Percentiles rank a stretch among this genome's conserved stretches.
Evolutionary conservation across 2,888 invertebrate species (phyloP).

Genomic region (Agrochola lychnidis): DNA sequence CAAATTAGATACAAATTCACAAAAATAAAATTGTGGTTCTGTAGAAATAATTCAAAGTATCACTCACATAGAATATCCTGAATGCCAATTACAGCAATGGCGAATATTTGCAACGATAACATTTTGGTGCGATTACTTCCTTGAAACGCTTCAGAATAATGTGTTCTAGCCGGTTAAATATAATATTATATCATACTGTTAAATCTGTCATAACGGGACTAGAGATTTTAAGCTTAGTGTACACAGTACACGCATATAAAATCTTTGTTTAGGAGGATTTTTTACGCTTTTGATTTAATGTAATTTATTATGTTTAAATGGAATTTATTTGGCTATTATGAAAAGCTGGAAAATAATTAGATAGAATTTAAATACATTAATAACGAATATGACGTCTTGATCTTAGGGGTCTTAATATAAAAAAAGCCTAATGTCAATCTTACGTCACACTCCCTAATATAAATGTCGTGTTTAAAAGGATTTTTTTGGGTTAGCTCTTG

Average conservation of each 20-base stretch:
- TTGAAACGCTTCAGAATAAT: constrained; percentile 18
- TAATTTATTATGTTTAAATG: background rate
- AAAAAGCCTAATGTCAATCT: background rate
- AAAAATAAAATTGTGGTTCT: background rate
- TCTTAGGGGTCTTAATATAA: background rate
- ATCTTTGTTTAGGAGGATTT: background rate
- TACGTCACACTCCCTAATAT: background rate
- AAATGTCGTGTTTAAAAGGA: background rate
- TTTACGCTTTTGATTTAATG: background rate
- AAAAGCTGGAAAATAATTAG: background rate
- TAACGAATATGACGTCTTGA: background rate
- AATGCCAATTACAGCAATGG: constrained; percentile 21
- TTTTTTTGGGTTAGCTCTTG: no score
- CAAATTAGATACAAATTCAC: background rate
- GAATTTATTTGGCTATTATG: background rate
- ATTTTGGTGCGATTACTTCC: constrained; percentile 26
- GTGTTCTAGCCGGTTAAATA: background rate
- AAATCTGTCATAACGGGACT: constrained; percentile 25
- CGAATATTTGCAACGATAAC: constrained; percentile 31
- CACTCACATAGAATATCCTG: constrained; percentile 36
- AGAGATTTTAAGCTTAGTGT: constrained; percentile 10
- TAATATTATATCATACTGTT: constrained; percentile 27
- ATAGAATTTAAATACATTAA: background rate
- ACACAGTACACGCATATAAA: background rate
- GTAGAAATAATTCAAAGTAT: background rate